These are phyloP conservation scores for Carterocephalus palaemon DNA, from an alignment of 2,888 invertebrate genomes.

Conservation along the genomic window DNA sequence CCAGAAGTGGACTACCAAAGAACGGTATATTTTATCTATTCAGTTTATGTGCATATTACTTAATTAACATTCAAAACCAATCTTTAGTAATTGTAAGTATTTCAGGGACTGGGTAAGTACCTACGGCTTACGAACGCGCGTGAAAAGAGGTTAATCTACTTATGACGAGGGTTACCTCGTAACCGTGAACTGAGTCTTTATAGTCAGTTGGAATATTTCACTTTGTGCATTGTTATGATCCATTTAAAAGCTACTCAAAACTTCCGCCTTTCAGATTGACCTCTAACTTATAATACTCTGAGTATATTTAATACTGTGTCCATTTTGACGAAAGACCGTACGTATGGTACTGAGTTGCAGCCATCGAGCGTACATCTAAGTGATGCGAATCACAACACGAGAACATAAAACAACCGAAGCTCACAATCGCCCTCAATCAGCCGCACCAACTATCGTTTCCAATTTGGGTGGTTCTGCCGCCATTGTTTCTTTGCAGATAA, in stretches of 20 bases:
- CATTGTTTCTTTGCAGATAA: conserved; percentile 72
- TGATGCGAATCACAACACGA: conserved; percentile 23
- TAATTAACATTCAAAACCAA: too few species aligned
- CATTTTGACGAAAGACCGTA: too few species aligned
- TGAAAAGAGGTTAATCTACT: conserved; percentile 71
- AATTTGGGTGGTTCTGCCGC: conserved; percentile 70
- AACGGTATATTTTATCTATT: conserved; percentile 43
- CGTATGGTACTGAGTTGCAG: too few species aligned
- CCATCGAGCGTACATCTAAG: too few species aligned
- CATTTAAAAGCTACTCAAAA: too few species aligned
- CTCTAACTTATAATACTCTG: too few species aligned
- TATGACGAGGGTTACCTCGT: conserved; percentile 53
- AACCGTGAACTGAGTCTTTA: conserved; percentile 65
- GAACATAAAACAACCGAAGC: conserved; percentile 25
- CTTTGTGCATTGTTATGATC: too few species aligned
- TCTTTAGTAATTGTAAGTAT: conserved; percentile 10
- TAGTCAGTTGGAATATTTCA: too few species aligned
- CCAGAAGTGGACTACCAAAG: too few species aligned
- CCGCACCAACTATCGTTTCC: conserved; percentile 44
- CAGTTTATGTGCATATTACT: too few species aligned
- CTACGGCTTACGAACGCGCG: conserved; percentile 47
- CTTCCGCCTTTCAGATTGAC: too few species aligned
- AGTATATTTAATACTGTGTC: too few species aligned
- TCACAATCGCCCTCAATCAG: conserved; percentile 24
- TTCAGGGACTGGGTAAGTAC: conserved; percentile 39